Percentiles rank a stretch among this genome's conserved stretches.
Conservation (phyloP, 1,140 invertebrate species). For the Rhopalosiphum padi region DNA sequence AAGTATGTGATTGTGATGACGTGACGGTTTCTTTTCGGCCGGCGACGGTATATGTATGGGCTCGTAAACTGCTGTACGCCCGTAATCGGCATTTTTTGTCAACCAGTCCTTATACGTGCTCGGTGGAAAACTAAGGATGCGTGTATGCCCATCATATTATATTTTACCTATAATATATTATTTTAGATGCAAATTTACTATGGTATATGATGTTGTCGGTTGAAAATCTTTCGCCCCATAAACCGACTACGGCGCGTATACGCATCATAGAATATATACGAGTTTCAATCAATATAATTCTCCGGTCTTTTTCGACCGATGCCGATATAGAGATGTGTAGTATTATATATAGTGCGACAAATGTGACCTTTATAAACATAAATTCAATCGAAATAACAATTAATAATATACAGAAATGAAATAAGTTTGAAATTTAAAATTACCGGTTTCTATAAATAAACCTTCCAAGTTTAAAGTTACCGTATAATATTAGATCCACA, state of each 20-base stretch:
- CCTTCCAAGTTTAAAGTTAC: background rate
- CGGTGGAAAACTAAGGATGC: background rate
- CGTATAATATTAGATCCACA: background rate
- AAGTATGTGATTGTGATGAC: background rate
- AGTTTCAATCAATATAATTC: no score
- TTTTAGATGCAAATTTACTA: background rate
- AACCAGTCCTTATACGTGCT: background rate
- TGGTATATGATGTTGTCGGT: background rate
- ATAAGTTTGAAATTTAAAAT: background rate
- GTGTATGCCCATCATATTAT: background rate
- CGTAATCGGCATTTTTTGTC: conserved; percentile 10
- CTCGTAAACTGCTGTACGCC: background rate
- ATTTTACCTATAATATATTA: background rate
- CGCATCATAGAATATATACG: no score
- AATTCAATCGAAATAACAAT: no score
- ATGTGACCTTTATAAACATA: no score
- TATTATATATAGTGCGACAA: no score
- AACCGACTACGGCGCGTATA: background rate
- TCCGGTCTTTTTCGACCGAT: no score
- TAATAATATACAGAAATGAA: background rate
- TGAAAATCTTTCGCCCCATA: background rate
- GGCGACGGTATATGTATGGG: background rate
- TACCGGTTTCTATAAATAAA: background rate
- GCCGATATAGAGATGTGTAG: no score
- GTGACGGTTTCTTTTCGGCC: background rate